phyloP scores from a whole-genome alignment of 2,113 vertebrate species.

The Prunella fulvescens region DNA sequence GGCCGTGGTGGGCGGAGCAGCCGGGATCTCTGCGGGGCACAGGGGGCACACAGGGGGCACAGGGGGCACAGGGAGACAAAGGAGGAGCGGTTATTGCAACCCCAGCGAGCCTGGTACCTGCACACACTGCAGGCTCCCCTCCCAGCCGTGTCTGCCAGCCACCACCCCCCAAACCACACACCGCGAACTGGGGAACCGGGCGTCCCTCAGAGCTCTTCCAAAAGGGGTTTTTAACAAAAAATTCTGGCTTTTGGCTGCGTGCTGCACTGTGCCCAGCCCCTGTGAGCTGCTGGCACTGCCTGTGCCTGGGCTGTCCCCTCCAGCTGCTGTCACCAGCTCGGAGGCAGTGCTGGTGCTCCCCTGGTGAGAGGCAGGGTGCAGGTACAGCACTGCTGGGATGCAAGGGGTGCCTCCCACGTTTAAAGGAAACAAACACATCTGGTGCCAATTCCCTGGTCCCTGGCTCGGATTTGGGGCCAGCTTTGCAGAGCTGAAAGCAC shows the following conservation, averaged over 20 bases:
- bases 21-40: conserved; percentile 85
- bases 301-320: neutral
- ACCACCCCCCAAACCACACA: neutral
- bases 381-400: neutral
- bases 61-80: neutral
- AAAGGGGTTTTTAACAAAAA: neutral
- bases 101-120: neutral
- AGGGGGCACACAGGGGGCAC: neutral
- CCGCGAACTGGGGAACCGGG: neutral
- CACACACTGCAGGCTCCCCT: neutral
- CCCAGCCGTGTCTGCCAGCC: neutral
- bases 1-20: conserved; percentile 84
- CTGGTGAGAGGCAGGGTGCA: neutral
- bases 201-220: neutral
- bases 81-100: neutral
- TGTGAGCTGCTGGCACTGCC: neutral
- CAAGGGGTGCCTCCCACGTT: neutral
- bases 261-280: neutral
- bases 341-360: neutral
- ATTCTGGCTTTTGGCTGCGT: fast-evolving
- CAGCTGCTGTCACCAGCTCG: neutral
- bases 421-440: neutral
- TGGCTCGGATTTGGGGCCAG: neutral
- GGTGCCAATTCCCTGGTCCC: neutral
- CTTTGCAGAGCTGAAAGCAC: neutral